Conservation (phyloP, 2,797 vertebrate genomes). For the Melanotaenia pygmaea region DNA sequence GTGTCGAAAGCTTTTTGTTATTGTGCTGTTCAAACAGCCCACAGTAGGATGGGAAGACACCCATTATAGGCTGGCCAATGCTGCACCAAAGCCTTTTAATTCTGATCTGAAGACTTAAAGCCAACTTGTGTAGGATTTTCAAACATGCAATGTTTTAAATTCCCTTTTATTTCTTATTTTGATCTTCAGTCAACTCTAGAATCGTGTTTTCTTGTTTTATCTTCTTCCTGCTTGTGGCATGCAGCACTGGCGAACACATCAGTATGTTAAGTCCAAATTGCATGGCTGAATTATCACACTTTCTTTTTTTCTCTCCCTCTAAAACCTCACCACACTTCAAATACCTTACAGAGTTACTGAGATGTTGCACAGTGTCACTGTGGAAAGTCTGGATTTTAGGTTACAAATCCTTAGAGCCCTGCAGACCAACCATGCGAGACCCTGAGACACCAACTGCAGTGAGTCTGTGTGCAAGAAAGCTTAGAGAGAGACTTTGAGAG, state of each 20-base stretch:
- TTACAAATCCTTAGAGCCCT: constrained; percentile 75
- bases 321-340: constrained; percentile 53
- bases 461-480: constrained; percentile 13
- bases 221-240: constrained; percentile 32
- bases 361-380: constrained; percentile 59
- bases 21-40: constrained; percentile 34
- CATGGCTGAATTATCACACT: constrained; percentile 55
- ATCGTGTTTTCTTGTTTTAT: constrained; percentile 45
- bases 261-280: constrained; percentile 71
- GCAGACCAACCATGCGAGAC: constrained; percentile 65
- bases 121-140: constrained; percentile 19
- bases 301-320: not conserved
- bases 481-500: constrained; percentile 20
- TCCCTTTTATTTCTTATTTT: constrained; percentile 34
- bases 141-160: not conserved
- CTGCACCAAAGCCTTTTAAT: constrained; percentile 33
- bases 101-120: constrained; percentile 22
- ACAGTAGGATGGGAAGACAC: constrained; percentile 37
- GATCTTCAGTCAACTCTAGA: constrained; percentile 27
- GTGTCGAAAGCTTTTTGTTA: constrained; percentile 39
- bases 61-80: constrained; percentile 9
- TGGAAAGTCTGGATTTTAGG: constrained; percentile 72
- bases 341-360: constrained; percentile 60
- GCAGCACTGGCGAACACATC: constrained; percentile 56
- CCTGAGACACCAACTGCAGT: constrained; percentile 62